Percentiles rank a stretch among this genome's conserved stretches.
Conservation (phyloP, 2,888 invertebrate genomes). For the Amblyteles armatorius region DNA sequence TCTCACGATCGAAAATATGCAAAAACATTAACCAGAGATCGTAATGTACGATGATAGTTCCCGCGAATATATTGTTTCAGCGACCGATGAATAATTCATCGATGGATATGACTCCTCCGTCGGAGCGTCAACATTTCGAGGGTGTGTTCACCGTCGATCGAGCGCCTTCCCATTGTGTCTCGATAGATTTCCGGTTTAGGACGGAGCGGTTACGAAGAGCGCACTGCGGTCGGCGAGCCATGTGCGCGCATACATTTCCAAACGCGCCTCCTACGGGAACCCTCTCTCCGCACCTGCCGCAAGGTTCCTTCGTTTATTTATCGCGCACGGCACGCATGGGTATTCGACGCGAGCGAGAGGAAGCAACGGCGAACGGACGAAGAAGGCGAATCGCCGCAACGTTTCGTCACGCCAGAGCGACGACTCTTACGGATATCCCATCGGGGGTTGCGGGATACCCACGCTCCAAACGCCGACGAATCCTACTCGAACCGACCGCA, state of each 20-base stretch:
- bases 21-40: too few species aligned
- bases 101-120: slow-evolving; percentile 1
- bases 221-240: neutral
- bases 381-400: slow-evolving; percentile 58
- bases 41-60: neutral
- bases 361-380: slow-evolving; percentile 26
- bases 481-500: slow-evolving; percentile 39
- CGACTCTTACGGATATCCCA: slow-evolving; percentile 71
- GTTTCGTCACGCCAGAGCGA: slow-evolving; percentile 72
- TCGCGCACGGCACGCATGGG: slow-evolving; percentile 44
- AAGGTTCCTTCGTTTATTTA: slow-evolving; percentile 50
- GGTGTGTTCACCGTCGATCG: slow-evolving; percentile 1
- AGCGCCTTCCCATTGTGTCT: slow-evolving; percentile 6
- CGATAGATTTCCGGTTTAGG: slow-evolving; percentile 4
- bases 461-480: slow-evolving; percentile 22
- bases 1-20: too few species aligned
- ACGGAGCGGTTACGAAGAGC: neutral
- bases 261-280: neutral
- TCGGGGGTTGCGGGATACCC: slow-evolving; percentile 66
- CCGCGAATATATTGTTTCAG: slow-evolving; percentile 16
- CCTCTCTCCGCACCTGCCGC: slow-evolving; percentile 51
- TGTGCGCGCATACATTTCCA: neutral
- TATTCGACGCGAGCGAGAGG: slow-evolving; percentile 49
- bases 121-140: neutral
- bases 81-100: slow-evolving; percentile 34